phyloP scores from a whole-genome alignment of 2,113 vertebrate genomes.

The Heterocephalus glaber region DNA sequence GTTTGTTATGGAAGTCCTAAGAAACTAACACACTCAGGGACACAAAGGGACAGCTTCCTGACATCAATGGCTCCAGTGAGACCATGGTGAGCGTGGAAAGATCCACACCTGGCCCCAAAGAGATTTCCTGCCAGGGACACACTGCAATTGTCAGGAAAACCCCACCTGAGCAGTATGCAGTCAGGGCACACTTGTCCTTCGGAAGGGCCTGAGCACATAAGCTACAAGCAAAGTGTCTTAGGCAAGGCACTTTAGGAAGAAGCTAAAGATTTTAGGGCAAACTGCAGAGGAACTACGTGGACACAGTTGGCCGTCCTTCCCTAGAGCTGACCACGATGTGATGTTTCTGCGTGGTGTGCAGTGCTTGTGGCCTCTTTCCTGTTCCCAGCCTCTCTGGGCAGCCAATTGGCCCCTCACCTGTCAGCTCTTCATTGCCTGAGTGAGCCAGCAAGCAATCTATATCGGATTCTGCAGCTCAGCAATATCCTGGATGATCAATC shows the following conservation, averaged over 20 bases:
- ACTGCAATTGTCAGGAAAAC: neutral
- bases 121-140: neutral
- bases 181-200: neutral
- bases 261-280: neutral
- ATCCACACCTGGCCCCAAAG: neutral
- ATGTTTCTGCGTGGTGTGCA: neutral
- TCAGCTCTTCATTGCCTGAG: neutral
- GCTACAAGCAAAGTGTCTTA: neutral
- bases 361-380: neutral
- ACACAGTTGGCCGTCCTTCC: neutral
- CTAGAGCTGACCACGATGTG: fast-evolving
- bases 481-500: neutral
- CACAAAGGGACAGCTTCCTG: neutral
- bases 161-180: neutral
- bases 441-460: neutral
- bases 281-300: neutral
- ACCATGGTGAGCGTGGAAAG: fast-evolving
- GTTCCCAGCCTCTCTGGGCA: neutral
- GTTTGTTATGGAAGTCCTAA: too few relatives aligned
- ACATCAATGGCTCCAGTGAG: neutral
- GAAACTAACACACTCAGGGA: neutral
- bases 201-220: neutral
- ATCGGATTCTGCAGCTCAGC: neutral
- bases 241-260: neutral
- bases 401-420: neutral